These are phyloP conservation scores for Microcaecilia unicolor DNA, from an alignment of 2,797 vertebrate species.

Conservation along the genomic window DNA sequence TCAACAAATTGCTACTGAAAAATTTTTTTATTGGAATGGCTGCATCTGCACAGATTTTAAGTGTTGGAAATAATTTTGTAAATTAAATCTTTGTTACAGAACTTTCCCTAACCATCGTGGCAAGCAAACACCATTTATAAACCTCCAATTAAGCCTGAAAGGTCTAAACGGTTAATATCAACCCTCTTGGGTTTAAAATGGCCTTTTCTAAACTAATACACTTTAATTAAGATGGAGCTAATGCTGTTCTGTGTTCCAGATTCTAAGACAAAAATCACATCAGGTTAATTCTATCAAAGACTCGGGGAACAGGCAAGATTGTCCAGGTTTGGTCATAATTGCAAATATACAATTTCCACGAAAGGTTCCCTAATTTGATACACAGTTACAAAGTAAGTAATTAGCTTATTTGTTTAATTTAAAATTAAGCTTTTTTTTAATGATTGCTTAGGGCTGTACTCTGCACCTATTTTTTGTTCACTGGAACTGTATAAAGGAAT, in stretches of 20 bases:
- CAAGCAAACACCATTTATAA: constrained; percentile 6
- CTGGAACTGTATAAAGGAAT: too few relatives aligned
- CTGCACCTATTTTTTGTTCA: too few relatives aligned
- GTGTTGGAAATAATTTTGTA: background rate
- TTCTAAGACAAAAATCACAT: constrained; percentile 14
- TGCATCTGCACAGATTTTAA: background rate
- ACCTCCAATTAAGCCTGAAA: constrained; percentile 1
- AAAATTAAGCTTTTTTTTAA: constrained; percentile 14
- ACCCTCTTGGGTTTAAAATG: constrained; percentile 7
- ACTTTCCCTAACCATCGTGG: background rate
- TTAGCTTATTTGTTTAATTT: constrained; percentile 23
- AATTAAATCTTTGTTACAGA: too few relatives aligned
- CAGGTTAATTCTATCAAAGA: constrained; percentile 14
- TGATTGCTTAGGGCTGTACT: background rate
- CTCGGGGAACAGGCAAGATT: constrained; percentile 8
- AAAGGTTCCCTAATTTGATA: constrained; percentile 28
- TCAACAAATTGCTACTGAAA: too few relatives aligned
- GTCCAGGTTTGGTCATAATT: constrained; percentile 17
- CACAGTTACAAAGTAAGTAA: constrained; percentile 23
- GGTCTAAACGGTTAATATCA: background rate
- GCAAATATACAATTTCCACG: constrained; percentile 20
- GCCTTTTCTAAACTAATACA: constrained; percentile 26
- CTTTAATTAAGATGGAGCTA: constrained; percentile 18
- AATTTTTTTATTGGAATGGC: background rate
- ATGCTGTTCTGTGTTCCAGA: constrained; percentile 13